phyloP scores from a whole-genome alignment of 2,113 vertebrate species.

The Sigmodon hispidus region DNA sequence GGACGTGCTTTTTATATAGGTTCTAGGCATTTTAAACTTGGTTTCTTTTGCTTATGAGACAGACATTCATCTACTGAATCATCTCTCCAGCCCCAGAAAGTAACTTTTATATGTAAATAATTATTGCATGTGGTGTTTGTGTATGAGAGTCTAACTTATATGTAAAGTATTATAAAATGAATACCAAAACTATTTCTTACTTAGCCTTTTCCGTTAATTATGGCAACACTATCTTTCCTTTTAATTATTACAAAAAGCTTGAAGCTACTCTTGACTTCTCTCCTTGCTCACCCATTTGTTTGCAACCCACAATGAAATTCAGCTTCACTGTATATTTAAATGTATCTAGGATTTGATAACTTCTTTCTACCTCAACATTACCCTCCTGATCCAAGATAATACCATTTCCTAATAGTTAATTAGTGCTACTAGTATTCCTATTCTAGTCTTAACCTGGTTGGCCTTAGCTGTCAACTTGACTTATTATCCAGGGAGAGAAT shows the following conservation, averaged over 20 bases:
- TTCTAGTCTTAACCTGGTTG: not conserved
- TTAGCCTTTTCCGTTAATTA: not conserved
- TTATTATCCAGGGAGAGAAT: not conserved
- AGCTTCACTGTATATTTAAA: not conserved
- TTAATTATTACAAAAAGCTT: constrained; percentile 5
- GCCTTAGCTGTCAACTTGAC: not conserved
- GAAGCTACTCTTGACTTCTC: not conserved
- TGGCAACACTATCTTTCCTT: not conserved
- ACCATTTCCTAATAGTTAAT: not conserved
- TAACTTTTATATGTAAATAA: constrained; percentile 5
- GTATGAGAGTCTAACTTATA: not conserved
- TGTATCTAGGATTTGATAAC: not conserved
- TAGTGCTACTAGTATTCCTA: not conserved
- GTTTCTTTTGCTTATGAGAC: not conserved
- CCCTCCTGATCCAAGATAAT: not conserved
- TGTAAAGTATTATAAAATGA: not conserved
- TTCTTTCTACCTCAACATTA: not conserved
- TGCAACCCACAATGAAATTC: not conserved
- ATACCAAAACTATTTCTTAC: constrained; percentile 23
- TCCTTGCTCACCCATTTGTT: not conserved
- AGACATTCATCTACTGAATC: not conserved
- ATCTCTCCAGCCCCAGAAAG: not conserved
- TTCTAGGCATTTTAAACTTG: not conserved
- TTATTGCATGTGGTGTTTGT: not conserved
- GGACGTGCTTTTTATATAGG: not conserved